Conservation (phyloP, 2,797 vertebrate genomes). For the Basileuterus tristriatus region DNA sequence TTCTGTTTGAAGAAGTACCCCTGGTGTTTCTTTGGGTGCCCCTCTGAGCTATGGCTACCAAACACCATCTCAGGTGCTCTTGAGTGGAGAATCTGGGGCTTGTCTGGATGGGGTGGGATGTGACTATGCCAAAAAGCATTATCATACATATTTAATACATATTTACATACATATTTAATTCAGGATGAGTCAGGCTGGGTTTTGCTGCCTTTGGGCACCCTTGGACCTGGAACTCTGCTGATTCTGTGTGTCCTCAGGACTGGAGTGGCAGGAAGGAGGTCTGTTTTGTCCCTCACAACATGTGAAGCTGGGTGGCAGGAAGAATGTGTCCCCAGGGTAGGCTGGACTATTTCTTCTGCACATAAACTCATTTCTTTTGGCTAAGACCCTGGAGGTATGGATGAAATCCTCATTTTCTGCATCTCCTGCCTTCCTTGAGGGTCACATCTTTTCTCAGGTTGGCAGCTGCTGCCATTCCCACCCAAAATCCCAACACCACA, state of each 20-base stretch:
- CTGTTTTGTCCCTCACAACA: not conserved
- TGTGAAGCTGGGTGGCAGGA: not conserved
- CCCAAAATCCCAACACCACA: not conserved
- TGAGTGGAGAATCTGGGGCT: not conserved
- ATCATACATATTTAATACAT: too few relatives aligned
- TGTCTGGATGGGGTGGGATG: not conserved
- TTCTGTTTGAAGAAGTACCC: not conserved
- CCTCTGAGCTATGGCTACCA: not conserved
- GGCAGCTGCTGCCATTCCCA: not conserved
- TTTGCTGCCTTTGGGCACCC: not conserved
- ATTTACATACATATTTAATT: not conserved
- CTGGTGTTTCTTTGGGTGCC: not conserved
- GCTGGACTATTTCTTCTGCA: not conserved
- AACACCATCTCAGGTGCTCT: not conserved
- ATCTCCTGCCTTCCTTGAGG: not conserved
- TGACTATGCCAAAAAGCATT: not conserved
- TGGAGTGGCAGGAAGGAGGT: accelerated
- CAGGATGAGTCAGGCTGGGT: not conserved
- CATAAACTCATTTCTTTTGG: not conserved
- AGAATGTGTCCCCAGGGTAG: not conserved
- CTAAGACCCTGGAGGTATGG: not conserved
- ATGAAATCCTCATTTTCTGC: not conserved
- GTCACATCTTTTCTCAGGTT: not conserved
- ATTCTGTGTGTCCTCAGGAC: not conserved
- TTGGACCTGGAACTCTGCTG: not conserved